Evolutionary conservation across 2,113 vertebrate species (phyloP).

Genomic region (Corythornis madagascariensis): DNA sequence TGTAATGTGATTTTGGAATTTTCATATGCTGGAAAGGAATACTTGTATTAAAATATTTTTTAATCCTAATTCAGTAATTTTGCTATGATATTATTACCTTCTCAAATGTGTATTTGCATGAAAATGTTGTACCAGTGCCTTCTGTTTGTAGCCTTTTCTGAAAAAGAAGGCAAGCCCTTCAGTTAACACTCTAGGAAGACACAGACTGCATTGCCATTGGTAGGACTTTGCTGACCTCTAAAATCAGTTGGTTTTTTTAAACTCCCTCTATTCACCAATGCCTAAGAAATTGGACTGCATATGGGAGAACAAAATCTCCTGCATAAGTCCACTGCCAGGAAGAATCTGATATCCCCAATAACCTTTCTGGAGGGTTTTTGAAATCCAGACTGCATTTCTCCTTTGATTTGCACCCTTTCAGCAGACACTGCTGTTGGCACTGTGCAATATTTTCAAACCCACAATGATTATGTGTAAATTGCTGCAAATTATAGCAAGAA

Average conservation of each 20-base stretch:
- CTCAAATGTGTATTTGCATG: not conserved
- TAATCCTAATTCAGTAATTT: not conserved
- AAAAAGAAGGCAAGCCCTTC: not conserved
- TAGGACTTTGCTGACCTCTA: not conserved
- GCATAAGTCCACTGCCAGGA: not conserved
- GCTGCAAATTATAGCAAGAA: constrained; percentile 51
- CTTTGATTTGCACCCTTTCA: constrained; percentile 9
- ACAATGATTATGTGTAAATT: constrained; percentile 49
- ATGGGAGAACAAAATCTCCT: not conserved
- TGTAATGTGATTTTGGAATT: not conserved
- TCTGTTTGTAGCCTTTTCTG: not conserved
- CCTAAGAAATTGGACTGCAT: not conserved
- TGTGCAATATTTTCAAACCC: constrained; percentile 28
- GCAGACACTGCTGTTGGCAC: not conserved
- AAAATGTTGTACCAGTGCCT: not conserved
- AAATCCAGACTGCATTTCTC: not conserved
- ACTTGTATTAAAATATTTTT: not conserved
- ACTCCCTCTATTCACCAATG: not conserved
- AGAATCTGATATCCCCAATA: not conserved
- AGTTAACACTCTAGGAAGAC: not conserved
- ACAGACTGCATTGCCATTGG: not conserved
- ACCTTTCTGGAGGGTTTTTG: not conserved
- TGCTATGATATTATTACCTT: not conserved
- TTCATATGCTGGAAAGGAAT: not conserved
- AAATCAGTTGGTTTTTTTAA: not conserved